These are phyloP conservation scores for Drosophila kanekoi DNA, from an alignment of 2,888 invertebrate genomes.

Conservation along the genomic window DNA sequence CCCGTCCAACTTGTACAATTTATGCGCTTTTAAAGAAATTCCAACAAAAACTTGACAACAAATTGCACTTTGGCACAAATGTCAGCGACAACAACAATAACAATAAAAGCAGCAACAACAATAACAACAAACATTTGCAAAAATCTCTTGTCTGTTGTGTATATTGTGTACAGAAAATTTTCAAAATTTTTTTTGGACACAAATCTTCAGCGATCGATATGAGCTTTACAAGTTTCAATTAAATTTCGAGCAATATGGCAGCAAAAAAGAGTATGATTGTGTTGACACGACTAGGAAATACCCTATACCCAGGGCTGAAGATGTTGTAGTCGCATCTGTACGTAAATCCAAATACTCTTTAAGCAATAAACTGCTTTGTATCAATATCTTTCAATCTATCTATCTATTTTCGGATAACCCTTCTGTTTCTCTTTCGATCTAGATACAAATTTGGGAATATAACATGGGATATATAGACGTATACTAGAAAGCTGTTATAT, in stretches of 20 bases:
- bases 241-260: slow-evolving; percentile 17
- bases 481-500: too few relatives aligned
- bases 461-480: too few relatives aligned
- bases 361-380: too few relatives aligned
- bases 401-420: neutral
- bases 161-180: slow-evolving; percentile 14
- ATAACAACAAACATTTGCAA: slow-evolving; percentile 5
- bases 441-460: too few relatives aligned
- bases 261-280: neutral
- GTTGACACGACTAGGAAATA: neutral
- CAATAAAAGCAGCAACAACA: slow-evolving; percentile 35
- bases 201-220: slow-evolving; percentile 30
- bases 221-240: slow-evolving; percentile 52
- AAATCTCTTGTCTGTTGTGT: slow-evolving; percentile 26
- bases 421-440: too few relatives aligned
- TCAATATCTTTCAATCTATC: neutral
- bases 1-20: slow-evolving; percentile 39
- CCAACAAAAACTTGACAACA: slow-evolving; percentile 72
- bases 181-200: neutral
- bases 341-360: neutral
- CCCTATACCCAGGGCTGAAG: neutral
- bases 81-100: slow-evolving; percentile 20
- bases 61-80: slow-evolving; percentile 71
- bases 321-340: neutral
- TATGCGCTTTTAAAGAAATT: slow-evolving; percentile 68